Conservation (phyloP, 2,888 invertebrate genomes). For the Coelopa pilipes region DNA sequence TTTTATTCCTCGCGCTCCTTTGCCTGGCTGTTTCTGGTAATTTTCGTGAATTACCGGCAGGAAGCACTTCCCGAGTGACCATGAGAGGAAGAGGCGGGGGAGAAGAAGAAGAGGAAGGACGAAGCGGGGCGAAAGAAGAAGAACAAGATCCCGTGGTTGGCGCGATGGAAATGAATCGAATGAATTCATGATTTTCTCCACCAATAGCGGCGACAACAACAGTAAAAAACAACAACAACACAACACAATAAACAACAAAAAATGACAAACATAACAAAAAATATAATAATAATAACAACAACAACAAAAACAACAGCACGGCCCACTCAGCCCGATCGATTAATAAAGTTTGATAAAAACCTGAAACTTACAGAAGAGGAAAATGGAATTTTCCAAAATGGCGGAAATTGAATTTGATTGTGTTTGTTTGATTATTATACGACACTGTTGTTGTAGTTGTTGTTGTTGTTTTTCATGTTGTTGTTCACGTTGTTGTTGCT, state of each 20-base stretch:
- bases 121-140: neutral
- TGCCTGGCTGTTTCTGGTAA: neutral
- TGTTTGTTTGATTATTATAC: neutral
- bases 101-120: neutral
- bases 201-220: neutral
- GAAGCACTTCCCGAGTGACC: neutral
- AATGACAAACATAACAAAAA: neutral
- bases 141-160: no score
- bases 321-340: no score
- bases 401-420: constrained; percentile 28
- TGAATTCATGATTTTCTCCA: neutral
- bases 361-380: neutral
- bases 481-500: no score
- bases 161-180: neutral
- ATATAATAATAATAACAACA: no score
- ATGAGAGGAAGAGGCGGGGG: neutral
- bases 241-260: neutral
- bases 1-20: neutral
- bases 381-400: constrained; percentile 4
- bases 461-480: no score
- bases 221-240: neutral
- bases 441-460: no score
- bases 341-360: constrained; percentile 4
- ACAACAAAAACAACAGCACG: neutral
- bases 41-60: neutral